These are phyloP conservation scores for Pheosia tremula DNA, from an alignment of 2,888 invertebrate species.

Conservation along the genomic window DNA sequence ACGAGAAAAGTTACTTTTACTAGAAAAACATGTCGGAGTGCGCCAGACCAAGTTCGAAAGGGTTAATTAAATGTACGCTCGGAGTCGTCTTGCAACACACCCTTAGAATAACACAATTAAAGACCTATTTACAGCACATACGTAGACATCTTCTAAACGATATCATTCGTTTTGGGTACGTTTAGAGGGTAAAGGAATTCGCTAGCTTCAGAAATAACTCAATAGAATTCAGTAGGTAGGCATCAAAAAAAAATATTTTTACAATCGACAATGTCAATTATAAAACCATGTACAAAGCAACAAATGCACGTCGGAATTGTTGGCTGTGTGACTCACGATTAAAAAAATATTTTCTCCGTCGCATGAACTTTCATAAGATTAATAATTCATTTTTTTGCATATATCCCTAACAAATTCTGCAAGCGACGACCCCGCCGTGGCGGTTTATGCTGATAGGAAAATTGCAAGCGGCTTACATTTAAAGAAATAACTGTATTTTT, in stretches of 20 bases:
- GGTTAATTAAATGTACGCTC: neutral
- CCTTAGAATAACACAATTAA: neutral
- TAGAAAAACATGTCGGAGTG: neutral
- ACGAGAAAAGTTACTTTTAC: too few species aligned
- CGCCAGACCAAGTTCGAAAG: neutral
- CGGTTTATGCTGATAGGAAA: neutral
- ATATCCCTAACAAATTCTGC: neutral
- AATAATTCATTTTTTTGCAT: neutral
- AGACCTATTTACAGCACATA: neutral
- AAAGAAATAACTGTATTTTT: neutral
- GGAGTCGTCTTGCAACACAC: neutral
- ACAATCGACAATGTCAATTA: too few species aligned
- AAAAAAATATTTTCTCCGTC: too few species aligned
- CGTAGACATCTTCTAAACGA: neutral
- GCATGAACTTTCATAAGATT: too few species aligned
- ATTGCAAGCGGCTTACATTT: neutral
- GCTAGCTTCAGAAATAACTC: conserved; percentile 6
- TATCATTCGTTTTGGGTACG: too few species aligned
- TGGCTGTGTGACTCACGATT: too few species aligned
- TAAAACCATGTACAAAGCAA: too few species aligned
- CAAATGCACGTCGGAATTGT: too few species aligned
- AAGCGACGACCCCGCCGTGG: neutral
- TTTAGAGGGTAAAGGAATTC: too few species aligned
- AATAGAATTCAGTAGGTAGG: conserved; percentile 16
- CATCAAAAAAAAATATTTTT: neutral